A percentile compares a stretch with the other conserved stretches of the same genome.
These are phyloP conservation scores for Onychostoma macrolepis DNA, from an alignment of 2,113 vertebrate species.

Conservation along the genomic window DNA sequence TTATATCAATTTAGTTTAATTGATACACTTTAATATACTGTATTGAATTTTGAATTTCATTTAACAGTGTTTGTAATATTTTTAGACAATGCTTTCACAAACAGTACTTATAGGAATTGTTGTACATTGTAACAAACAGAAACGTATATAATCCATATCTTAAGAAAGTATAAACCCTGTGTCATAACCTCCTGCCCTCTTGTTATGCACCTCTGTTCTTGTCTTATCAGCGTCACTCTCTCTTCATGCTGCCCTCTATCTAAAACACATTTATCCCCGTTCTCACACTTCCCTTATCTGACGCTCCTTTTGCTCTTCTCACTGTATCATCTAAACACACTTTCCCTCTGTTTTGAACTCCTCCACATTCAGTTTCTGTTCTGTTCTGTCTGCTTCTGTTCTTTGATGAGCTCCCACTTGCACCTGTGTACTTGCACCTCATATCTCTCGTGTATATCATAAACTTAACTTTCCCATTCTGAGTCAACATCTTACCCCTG, in stretches of 20 bases:
- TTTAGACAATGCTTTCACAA: not conserved
- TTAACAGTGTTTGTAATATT: not conserved
- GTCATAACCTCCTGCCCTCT: not conserved
- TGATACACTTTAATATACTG: too few species aligned
- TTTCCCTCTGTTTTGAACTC: constrained; percentile 9
- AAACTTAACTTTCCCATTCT: not conserved
- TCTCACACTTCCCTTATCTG: constrained; percentile 8
- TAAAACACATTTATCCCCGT: not conserved
- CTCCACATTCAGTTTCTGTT: constrained; percentile 8
- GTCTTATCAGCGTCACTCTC: not conserved
- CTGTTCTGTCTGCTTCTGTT: not conserved
- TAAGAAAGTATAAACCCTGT: not conserved
- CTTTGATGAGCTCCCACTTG: constrained; percentile 29
- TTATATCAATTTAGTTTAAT: too few species aligned
- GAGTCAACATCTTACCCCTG: not conserved
- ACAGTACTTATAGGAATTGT: not conserved
- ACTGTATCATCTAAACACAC: constrained; percentile 18
- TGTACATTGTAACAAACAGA: not conserved
- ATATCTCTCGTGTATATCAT: not conserved
- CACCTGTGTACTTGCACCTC: not conserved
- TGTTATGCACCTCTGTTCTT: not conserved
- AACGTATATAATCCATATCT: not conserved
- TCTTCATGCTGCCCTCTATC: not conserved
- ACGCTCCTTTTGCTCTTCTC: not conserved
- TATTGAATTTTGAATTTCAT: too few species aligned